Conservation (phyloP, 1,140 invertebrate species). For the Sycophaga agraensis region DNA sequence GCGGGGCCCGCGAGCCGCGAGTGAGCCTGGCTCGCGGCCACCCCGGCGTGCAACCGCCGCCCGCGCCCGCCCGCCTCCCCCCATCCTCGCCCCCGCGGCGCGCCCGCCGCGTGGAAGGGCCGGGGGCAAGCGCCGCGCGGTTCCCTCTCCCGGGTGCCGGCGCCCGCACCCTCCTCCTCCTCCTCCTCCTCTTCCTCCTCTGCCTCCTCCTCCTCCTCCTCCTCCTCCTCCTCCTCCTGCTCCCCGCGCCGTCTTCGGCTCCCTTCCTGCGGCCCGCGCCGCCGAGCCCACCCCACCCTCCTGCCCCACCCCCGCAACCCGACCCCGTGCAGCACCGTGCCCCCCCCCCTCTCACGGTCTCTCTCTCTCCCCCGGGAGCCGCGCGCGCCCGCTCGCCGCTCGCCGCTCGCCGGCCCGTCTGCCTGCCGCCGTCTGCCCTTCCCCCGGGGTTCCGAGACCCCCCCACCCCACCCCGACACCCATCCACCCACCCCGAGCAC, state of each 20-base stretch:
- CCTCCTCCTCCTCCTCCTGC: slow-evolving; percentile 10
- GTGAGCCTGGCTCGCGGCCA: too few relatives aligned
- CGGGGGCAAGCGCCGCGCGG: too few relatives aligned
- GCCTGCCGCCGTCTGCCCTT: not conserved
- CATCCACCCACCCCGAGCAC: slow-evolving; percentile 1
- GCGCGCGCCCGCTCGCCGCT: not conserved
- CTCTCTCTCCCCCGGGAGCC: not conserved
- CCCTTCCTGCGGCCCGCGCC: slow-evolving; percentile 12
- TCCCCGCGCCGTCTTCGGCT: slow-evolving; percentile 27
- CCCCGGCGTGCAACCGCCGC: not conserved
- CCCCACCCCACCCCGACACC: not conserved
- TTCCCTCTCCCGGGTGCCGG: not conserved
- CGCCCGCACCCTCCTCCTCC: not conserved
- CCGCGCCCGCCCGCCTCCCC: not conserved
- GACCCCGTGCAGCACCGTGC: not conserved
- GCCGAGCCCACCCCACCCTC: slow-evolving; percentile 3
- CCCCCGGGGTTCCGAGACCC: not conserved
- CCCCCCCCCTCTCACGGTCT: not conserved
- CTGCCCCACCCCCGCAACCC: not conserved
- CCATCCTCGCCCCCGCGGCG: not conserved
- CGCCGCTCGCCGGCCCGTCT: too few relatives aligned
- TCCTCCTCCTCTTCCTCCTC: slow-evolving; percentile 1
- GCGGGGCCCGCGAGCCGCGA: not conserved
- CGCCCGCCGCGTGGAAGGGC: not conserved
- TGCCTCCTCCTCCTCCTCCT: slow-evolving; percentile 12